These are phyloP conservation scores for Silurus asotus DNA, from an alignment of 2,113 vertebrate species.

Conservation along the genomic window DNA sequence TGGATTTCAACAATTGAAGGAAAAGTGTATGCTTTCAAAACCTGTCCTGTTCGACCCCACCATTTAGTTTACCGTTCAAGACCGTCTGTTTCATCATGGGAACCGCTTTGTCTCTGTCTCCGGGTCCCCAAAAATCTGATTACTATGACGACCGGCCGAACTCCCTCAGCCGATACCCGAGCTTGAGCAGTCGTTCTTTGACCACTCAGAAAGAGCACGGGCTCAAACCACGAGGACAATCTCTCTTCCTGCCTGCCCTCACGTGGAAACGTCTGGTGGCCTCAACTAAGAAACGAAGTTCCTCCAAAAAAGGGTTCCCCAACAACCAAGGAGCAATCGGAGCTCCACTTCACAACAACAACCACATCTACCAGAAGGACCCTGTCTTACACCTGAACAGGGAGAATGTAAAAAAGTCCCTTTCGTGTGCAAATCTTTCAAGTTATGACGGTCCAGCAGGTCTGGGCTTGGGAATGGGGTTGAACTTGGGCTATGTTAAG, in stretches of 20 bases:
- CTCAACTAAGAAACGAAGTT: slow-evolving; percentile 76
- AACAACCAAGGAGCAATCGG: slow-evolving; percentile 30
- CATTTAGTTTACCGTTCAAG: slow-evolving; percentile 26
- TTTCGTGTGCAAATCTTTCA: slow-evolving; percentile 80
- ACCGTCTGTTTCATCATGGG: slow-evolving; percentile 69
- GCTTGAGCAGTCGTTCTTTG: slow-evolving; percentile 73
- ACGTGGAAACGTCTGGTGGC: slow-evolving; percentile 82
- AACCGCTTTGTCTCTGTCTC: slow-evolving; percentile 78
- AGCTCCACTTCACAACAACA: slow-evolving; percentile 71
- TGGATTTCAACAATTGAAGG: slow-evolving; percentile 25
- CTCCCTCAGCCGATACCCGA: slow-evolving; percentile 77
- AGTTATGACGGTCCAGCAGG: slow-evolving; percentile 73
- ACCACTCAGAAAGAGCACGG: slow-evolving; percentile 74
- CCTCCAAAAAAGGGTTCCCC: slow-evolving; percentile 64
- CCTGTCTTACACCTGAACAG: slow-evolving; percentile 73
- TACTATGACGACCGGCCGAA: slow-evolving; percentile 73
- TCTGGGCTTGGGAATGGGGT: slow-evolving; percentile 63
- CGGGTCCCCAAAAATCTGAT: slow-evolving; percentile 71
- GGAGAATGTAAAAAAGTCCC: slow-evolving; percentile 79
- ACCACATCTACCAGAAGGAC: slow-evolving; percentile 74
- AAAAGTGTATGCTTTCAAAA: slow-evolving; percentile 7
- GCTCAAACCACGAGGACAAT: slow-evolving; percentile 71
- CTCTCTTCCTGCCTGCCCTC: slow-evolving; percentile 78
- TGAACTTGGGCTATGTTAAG: slow-evolving; percentile 63
- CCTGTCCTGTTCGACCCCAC: slow-evolving; percentile 8